A percentile compares a stretch with the other conserved stretches of the same genome.
Conservation (phyloP, 2,888 invertebrate genomes). For the Chesias legatella region DNA sequence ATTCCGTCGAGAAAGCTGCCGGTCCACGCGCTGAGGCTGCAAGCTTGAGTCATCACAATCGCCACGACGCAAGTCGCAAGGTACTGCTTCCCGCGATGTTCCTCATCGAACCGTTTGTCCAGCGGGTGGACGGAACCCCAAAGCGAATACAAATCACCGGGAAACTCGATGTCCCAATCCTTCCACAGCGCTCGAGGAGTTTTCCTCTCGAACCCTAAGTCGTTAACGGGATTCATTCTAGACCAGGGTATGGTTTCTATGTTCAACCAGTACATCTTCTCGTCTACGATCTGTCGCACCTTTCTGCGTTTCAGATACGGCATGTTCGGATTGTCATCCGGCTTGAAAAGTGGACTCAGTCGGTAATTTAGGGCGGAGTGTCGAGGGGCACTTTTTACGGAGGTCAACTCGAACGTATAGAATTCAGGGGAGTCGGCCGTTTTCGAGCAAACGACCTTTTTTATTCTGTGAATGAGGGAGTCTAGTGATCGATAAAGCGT, state of each 20-base stretch:
- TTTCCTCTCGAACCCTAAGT: slow-evolving; percentile 56
- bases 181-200: slow-evolving; percentile 77
- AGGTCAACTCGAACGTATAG: slow-evolving; percentile 80
- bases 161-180: slow-evolving; percentile 85
- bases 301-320: slow-evolving; percentile 54
- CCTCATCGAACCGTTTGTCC: slow-evolving; percentile 75
- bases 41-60: slow-evolving; percentile 80
- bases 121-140: slow-evolving; percentile 84
- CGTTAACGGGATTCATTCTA: slow-evolving; percentile 55
- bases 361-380: slow-evolving; percentile 63
- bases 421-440: slow-evolving; percentile 61
- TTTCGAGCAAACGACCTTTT: slow-evolving; percentile 35
- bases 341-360: slow-evolving; percentile 65
- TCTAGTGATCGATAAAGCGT: slow-evolving; percentile 64
- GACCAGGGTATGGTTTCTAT: slow-evolving; percentile 67
- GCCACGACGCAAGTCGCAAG: slow-evolving; percentile 81
- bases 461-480: slow-evolving; percentile 51
- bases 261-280: slow-evolving; percentile 74
- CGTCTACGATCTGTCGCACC: slow-evolving; percentile 57
- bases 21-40: slow-evolving; percentile 83
- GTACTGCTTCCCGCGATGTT: slow-evolving; percentile 82
- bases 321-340: slow-evolving; percentile 62
- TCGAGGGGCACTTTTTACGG: slow-evolving; percentile 75
- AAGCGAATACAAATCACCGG: slow-evolving; percentile 84
- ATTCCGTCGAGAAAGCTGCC: slow-evolving; percentile 82